Conservation (phyloP, 1,140 invertebrate species). For the Stenopsyche tienmushanensis region DNA sequence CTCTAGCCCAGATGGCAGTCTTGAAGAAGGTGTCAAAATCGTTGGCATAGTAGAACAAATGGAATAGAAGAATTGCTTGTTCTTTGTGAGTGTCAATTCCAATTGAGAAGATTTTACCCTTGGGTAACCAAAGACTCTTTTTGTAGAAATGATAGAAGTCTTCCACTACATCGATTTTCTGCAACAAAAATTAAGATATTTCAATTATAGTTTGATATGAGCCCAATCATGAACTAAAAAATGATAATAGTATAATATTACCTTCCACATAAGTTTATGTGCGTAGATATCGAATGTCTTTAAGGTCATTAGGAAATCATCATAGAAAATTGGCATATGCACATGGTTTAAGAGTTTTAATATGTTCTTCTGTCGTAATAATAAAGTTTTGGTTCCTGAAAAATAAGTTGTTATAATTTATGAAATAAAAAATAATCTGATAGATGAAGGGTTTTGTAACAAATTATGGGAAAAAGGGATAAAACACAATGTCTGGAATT, state of each 20-base stretch:
- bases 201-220: background rate
- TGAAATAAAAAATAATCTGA: constrained; percentile 27
- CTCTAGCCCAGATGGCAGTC: constrained; percentile 55
- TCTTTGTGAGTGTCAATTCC: constrained; percentile 52
- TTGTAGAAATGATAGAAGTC: constrained; percentile 58
- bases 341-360: constrained; percentile 46
- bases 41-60: constrained; percentile 57
- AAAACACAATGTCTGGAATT: no score
- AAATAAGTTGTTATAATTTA: no score
- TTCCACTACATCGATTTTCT: constrained; percentile 55
- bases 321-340: constrained; percentile 42
- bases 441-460: background rate
- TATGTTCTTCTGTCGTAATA: constrained; percentile 45
- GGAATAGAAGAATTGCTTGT: constrained; percentile 53
- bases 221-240: background rate
- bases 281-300: no score
- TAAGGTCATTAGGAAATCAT: no score
- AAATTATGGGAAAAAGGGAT: background rate
- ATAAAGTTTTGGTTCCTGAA: background rate
- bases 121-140: constrained; percentile 49
- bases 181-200: background rate
- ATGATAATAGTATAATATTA: background rate
- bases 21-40: constrained; percentile 59
- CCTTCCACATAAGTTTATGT: constrained; percentile 36
- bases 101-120: constrained; percentile 57